Conservation (phyloP, 1,140 invertebrate species). For the Dreissena polymorpha region DNA sequence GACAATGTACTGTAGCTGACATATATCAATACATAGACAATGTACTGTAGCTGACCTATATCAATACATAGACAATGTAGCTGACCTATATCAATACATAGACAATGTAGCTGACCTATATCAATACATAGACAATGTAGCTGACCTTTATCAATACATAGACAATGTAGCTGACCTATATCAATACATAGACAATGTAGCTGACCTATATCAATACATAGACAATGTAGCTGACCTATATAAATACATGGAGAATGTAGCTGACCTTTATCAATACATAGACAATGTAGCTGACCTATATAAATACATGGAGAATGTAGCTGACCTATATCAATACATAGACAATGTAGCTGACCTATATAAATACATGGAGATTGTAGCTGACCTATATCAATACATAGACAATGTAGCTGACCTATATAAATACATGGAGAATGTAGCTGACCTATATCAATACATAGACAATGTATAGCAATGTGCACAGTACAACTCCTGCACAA, state of each 20-base stretch:
- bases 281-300: conserved; percentile 72
- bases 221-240: conserved; percentile 72
- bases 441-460: conserved; percentile 61
- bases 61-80: too few species aligned
- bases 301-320: too few species aligned
- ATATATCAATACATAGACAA: too few species aligned
- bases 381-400: conserved; percentile 70
- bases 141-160: conserved; percentile 70
- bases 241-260: too few species aligned
- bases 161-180: conserved; percentile 72
- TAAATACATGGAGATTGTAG: too few species aligned
- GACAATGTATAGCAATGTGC: too few species aligned
- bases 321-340: conserved; percentile 70
- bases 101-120: conserved; percentile 72
- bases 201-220: conserved; percentile 70
- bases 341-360: conserved; percentile 72
- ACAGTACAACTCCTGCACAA: too few species aligned
- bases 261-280: conserved; percentile 70
- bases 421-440: too few species aligned
- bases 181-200: too few species aligned
- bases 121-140: too few species aligned
- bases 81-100: conserved; percentile 70
- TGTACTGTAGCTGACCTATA: conserved; percentile 72
- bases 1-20: too few species aligned
- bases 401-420: conserved; percentile 72